These are phyloP conservation scores for Manacus vitellinus DNA, from an alignment of 2,113 vertebrate species.

Conservation along the genomic window DNA sequence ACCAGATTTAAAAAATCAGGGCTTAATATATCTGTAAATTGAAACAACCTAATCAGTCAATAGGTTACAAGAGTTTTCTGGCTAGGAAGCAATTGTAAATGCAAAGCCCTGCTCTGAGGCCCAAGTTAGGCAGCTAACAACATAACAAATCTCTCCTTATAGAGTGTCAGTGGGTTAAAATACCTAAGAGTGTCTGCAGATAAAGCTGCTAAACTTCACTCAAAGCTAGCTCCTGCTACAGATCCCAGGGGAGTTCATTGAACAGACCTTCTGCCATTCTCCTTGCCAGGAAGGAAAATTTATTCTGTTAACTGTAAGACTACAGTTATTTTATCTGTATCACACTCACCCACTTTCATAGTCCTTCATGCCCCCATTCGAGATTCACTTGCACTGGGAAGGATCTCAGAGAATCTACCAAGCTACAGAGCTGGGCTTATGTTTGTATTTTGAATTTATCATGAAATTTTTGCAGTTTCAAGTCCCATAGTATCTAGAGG, in stretches of 20 bases:
- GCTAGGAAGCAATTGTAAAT: background rate
- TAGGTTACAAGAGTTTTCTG: background rate
- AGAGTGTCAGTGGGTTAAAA: background rate
- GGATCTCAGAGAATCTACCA: background rate
- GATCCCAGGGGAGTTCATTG: background rate
- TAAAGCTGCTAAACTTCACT: background rate
- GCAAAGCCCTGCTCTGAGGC: background rate
- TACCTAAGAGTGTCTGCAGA: background rate
- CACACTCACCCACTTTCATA: background rate
- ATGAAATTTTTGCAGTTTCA: background rate
- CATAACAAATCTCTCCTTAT: background rate
- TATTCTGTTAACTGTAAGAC: background rate
- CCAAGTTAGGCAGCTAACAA: background rate
- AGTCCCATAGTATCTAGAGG: background rate
- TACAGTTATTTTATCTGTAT: background rate
- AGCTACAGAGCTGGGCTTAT: background rate
- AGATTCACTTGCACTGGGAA: background rate
- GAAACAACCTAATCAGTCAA: background rate
- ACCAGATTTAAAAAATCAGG: background rate
- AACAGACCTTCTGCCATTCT: background rate
- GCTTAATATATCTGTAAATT: background rate
- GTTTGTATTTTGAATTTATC: background rate
- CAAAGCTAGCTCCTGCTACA: background rate
- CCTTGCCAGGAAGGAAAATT: background rate
- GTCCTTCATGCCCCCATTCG: background rate